Evolutionary conservation across 2,113 vertebrate species (phyloP).

Genomic region (Xiphophorus hellerii): DNA sequence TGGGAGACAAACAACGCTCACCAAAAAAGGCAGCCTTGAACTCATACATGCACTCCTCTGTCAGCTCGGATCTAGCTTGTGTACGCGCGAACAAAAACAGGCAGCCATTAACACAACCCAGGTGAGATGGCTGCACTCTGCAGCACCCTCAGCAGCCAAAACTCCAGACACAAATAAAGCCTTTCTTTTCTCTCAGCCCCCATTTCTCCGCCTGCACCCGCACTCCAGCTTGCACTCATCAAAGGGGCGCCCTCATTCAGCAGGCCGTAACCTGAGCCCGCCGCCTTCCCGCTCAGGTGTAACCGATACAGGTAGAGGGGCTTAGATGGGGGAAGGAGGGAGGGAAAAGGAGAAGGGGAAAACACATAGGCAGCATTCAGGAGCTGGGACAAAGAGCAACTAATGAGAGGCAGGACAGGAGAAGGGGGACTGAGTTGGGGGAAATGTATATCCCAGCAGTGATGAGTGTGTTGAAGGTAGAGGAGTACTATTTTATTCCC

Average conservation of each 20-base stretch:
- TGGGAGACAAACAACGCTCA: conserved; percentile 12
- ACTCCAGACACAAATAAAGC: conserved; percentile 68
- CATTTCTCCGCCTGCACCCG: conserved; percentile 55
- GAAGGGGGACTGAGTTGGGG: background rate
- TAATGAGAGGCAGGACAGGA: conserved; percentile 51
- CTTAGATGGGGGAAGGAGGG: conserved; percentile 24
- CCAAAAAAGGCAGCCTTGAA: background rate
- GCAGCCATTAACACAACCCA: conserved; percentile 54
- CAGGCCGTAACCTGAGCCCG: conserved; percentile 67
- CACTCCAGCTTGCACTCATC: conserved; percentile 57
- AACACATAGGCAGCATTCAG: conserved; percentile 74
- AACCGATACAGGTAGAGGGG: conserved; percentile 81
- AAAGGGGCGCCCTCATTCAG: conserved; percentile 79
- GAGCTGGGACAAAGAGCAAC: conserved; percentile 70
- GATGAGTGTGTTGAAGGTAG: conserved; percentile 27
- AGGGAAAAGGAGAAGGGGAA: conserved; percentile 12
- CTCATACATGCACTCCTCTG: background rate
- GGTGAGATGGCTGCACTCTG: conserved; percentile 38
- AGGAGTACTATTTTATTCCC: conserved; percentile 20
- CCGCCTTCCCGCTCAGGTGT: conserved; percentile 76
- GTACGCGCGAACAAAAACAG: conserved; percentile 36
- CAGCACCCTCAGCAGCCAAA: conserved; percentile 53
- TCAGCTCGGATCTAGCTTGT: conserved; percentile 13
- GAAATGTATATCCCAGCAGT: conserved; percentile 29
- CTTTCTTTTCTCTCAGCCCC: conserved; percentile 70